Conservation (phyloP, 1,140 invertebrate genomes). For the Portunus trituberculatus region DNA sequence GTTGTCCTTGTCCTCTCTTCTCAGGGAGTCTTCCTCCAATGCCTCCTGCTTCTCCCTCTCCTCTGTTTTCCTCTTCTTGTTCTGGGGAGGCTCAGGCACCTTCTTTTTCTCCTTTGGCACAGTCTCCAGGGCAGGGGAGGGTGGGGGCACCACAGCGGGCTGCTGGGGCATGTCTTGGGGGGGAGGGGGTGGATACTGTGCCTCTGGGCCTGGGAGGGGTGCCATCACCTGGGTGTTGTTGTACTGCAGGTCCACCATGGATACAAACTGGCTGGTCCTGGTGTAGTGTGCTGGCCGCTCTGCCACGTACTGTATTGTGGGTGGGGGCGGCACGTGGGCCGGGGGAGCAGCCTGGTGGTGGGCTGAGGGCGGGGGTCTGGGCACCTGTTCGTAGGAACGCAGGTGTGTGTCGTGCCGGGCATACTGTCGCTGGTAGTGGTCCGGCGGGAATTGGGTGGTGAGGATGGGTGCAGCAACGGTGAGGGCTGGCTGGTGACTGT, state of each 20-base stretch:
- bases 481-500: conserved; percentile 58
- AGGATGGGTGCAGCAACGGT: conserved; percentile 55
- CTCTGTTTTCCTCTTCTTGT: conserved; percentile 66
- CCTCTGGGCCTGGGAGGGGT: conserved; percentile 41
- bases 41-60: background rate
- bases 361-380: conserved; percentile 58
- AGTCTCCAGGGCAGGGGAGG: background rate
- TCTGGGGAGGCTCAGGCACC: background rate
- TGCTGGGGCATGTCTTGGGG: conserved; percentile 52
- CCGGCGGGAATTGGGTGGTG: conserved; percentile 56
- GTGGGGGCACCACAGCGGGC: conserved; percentile 32
- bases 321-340: conserved; percentile 56
- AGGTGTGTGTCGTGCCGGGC: conserved; percentile 52
- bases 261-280: conserved; percentile 46
- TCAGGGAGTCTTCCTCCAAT: conserved; percentile 9
- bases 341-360: conserved; percentile 68
- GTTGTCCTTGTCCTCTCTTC: conserved; percentile 3
- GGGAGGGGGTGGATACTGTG: conserved; percentile 58
- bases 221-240: conserved; percentile 26
- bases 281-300: conserved; percentile 59
- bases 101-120: conserved; percentile 54
- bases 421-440: conserved; percentile 61
- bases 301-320: conserved; percentile 68
- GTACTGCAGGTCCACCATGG: conserved; percentile 69
- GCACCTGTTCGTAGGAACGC: conserved; percentile 56